phyloP scores from a whole-genome alignment of 2,888 invertebrate species.

The Pyrrhia umbra region DNA sequence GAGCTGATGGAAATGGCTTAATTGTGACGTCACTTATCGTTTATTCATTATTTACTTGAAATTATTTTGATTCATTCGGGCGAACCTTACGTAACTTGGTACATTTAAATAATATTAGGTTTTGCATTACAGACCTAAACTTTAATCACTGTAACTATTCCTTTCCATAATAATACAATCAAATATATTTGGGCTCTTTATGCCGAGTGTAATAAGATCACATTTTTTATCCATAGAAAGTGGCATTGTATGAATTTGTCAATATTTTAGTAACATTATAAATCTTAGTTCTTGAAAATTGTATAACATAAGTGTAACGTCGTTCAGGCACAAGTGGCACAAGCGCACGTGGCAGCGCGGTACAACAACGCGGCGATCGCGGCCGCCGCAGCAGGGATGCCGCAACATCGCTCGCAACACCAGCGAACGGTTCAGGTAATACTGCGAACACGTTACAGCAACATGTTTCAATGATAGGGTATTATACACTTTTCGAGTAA shows the following conservation, averaged over 20 bases:
- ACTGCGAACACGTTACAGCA: constrained; percentile 21
- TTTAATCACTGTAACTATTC: no score
- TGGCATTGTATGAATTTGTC: no score
- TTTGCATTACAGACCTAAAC: no score
- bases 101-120: background rate
- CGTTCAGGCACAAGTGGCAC: constrained; percentile 84
- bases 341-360: constrained; percentile 85
- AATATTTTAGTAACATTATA: no score
- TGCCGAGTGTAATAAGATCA: no score
- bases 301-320: background rate
- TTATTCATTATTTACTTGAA: constrained; percentile 52
- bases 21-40: constrained; percentile 48
- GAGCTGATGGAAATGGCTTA: constrained; percentile 31
- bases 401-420: constrained; percentile 83
- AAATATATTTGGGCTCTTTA: no score
- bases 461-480: constrained; percentile 1
- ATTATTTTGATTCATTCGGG: constrained; percentile 46
- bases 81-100: constrained; percentile 9
- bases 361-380: constrained; percentile 84
- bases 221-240: no score
- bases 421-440: constrained; percentile 83
- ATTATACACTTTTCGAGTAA: background rate
- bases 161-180: no score
- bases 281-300: background rate
- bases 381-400: constrained; percentile 79